Evolutionary conservation across 2,888 invertebrate species (phyloP), one percentile per base, ranked within the genome.

Genomic region (Eudasyphora cyanicolor): DNA sequence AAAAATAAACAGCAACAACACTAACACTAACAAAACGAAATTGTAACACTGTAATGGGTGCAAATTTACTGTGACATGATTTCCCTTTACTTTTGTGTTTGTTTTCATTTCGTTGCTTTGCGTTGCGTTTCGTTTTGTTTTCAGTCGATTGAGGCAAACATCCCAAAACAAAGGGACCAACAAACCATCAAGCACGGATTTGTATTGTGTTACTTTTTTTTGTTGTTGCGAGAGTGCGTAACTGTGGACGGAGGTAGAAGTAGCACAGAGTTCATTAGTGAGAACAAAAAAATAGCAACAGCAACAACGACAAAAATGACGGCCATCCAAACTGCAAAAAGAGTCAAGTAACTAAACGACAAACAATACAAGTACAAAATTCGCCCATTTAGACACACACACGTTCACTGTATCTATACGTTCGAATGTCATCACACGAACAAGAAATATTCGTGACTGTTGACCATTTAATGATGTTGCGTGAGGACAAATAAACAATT

Each of bases 391-490:
- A 67, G 21, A 60, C 67, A 77, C 24, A 57, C 62, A 57, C 17
- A 74, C n/a, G n/a, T n/a, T n/a, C n/a, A n/a, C n/a, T n/a, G n/a
- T n/a, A n/a, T n/a, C n/a, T n/a, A n/a, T n/a, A n/a, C n/a, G n/a
- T n/a, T n/a, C n/a, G n/a, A n/a, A n/a, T n/a, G n/a, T n/a, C 69
- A 62, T 69, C 32, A 64, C 29, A 76, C 54, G 78, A 51, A 51
- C 51, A 35, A 21, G n/a, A 49, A 54, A n/a, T 38, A 69, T 45
- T 76, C 60, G 76, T 79, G 84, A 76, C 73, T 76, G 45, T 74
- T 57, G 82, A 82, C 84, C 76, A 76, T 54, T 82, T 82, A 79
- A 79, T 79, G 82, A 84, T 73, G 74, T 79, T 70, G 70, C 19
- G 14, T 62, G 70, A 45, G 42, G 45, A 70, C 54, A 76, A 84